Conservation (phyloP, 2,113 vertebrate species). For the Sapayoa aenigma region DNA sequence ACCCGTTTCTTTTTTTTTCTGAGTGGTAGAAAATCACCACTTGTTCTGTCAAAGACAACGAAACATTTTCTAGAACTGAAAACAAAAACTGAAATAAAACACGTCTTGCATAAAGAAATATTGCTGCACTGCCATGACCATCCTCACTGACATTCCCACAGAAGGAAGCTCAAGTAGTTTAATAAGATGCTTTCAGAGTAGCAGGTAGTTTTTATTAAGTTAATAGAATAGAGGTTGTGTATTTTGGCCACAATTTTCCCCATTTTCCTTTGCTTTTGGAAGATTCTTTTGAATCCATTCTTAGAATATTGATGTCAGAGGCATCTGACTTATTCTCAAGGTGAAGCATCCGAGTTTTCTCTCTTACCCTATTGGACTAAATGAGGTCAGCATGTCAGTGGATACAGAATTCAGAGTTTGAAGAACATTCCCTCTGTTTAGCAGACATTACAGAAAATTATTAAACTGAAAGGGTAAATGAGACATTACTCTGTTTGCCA, state of each 20-base stretch:
- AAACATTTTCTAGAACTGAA: not conserved
- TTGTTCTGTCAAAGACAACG: not conserved
- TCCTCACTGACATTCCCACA: not conserved
- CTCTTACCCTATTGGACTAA: not conserved
- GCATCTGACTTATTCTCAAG: not conserved
- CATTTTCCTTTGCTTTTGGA: not conserved
- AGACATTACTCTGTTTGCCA: not conserved
- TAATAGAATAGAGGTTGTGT: not conserved
- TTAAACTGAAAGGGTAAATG: not conserved
- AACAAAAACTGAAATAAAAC: not conserved
- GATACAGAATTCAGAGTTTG: not conserved
- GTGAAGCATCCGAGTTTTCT: not conserved
- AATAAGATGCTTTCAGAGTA: not conserved
- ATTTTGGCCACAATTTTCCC: not conserved
- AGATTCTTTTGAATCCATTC: not conserved
- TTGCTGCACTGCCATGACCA: not conserved
- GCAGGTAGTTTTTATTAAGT: not conserved
- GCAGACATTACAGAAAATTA: not conserved
- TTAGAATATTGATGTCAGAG: not conserved
- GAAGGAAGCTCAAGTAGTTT: not conserved
- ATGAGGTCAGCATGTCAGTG: not conserved
- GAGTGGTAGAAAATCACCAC: not conserved
- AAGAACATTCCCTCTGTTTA: not conserved
- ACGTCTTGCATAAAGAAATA: not conserved
- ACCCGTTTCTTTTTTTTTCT: not conserved